Evolutionary conservation across 2,888 invertebrate species (phyloP).

Genomic region (Rapana venosa): DNA sequence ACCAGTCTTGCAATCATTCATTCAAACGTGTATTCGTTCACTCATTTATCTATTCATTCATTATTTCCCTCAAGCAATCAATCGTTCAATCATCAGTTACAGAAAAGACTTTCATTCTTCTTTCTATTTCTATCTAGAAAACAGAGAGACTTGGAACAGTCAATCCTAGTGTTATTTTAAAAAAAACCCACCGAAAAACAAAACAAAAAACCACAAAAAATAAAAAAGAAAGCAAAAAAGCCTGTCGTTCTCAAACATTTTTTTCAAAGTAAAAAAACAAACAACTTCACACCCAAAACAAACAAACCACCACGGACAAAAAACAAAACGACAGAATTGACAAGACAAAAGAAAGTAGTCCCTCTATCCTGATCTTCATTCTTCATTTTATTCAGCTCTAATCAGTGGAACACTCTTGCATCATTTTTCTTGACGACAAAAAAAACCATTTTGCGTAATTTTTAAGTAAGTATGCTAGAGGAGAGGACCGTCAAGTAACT

Average conservation of each 20-base stretch:
- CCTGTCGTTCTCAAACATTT: not conserved
- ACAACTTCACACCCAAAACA: not conserved
- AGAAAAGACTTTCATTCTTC: no score
- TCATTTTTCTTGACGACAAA: not conserved
- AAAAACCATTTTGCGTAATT: not conserved
- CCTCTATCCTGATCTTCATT: slow-evolving; percentile 31
- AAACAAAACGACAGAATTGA: not conserved
- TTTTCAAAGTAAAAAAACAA: not conserved
- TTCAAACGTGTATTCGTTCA: no score
- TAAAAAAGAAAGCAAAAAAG: not conserved
- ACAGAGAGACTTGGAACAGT: no score
- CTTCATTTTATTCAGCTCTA: slow-evolving; percentile 14
- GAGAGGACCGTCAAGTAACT: no score
- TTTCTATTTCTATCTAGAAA: no score
- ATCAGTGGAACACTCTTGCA: not conserved
- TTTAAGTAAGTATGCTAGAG: not conserved
- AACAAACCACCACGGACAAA: not conserved
- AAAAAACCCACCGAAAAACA: no score
- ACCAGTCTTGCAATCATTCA: no score
- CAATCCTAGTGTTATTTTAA: no score
- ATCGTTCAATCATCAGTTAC: no score
- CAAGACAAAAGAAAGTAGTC: not conserved
- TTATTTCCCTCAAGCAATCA: no score
- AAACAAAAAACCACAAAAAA: no score
- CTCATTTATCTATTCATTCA: no score